Percentiles rank a stretch among this genome's conserved stretches.
Conservation (phyloP, 2,888 invertebrate genomes). For the Agonopterix subpropinquella region DNA sequence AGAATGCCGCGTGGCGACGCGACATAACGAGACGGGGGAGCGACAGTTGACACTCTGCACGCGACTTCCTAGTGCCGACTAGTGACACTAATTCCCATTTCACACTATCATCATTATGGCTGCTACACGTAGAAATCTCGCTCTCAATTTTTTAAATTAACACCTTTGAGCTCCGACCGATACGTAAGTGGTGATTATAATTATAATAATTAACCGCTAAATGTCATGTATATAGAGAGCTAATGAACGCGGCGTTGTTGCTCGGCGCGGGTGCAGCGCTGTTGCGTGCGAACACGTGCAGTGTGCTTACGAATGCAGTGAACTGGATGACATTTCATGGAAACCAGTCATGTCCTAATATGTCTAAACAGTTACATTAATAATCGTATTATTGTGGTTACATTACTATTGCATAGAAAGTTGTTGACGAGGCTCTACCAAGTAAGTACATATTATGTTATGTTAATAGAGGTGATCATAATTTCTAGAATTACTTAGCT, state of each 20-base stretch:
- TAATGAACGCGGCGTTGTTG: constrained; percentile 25
- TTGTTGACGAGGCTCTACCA: too few relatives aligned
- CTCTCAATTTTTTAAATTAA: constrained; percentile 2
- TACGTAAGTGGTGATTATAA: constrained; percentile 4
- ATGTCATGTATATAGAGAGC: constrained; percentile 22
- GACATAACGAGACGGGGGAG: constrained; percentile 61
- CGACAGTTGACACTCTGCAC: constrained; percentile 57
- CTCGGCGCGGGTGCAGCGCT: constrained; percentile 17
- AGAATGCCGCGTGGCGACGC: constrained; percentile 19
- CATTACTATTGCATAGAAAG: too few relatives aligned
- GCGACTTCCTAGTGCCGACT: constrained; percentile 18
- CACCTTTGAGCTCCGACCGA: constrained; percentile 2
- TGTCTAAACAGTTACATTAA: neutral
- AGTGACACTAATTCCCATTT: constrained; percentile 22
- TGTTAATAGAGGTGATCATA: too few relatives aligned
- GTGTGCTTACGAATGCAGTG: constrained; percentile 15
- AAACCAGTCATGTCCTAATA: constrained; percentile 41
- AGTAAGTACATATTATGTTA: too few relatives aligned
- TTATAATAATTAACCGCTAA: constrained; percentile 13
- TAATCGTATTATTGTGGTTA: too few relatives aligned
- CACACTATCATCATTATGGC: neutral
- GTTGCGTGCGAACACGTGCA: constrained; percentile 38
- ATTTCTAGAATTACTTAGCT: too few relatives aligned
- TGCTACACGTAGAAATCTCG: constrained; percentile 1
- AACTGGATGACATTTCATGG: constrained; percentile 52